Evolutionary conservation across 2,888 invertebrate genomes (phyloP), one percentile per base, ranked within the genome.

Genomic region (Zootermopsis nevadensis): DNA sequence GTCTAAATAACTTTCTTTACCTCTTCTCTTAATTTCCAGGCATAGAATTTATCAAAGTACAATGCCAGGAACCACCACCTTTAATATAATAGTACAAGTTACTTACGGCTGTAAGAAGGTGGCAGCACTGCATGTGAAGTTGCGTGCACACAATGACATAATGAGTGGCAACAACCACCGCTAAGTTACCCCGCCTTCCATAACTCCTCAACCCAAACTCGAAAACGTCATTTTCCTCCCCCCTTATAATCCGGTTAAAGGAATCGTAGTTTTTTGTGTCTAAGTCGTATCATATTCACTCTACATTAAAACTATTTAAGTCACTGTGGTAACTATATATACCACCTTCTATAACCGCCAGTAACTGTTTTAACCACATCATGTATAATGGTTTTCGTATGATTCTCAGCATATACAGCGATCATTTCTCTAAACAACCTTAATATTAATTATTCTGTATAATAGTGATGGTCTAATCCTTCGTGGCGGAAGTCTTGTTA

Each of bases 161-260:
- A 81, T 81, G 81, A 81, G 81, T 72, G 81, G 81, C 81, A 69
- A 48, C 19, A 81, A 81, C 81, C 42, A 53, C 81, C 69, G 53
- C 81, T 81, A 81, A 81, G 69, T 81, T 81, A 69, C 80, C 66
- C 48, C 24, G n/a, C 22, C 76, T 12, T n/a, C 60, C 60, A 60
- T 15, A 27, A 60, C 60, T 60, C 60, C n/a, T 27, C 60, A 60
- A n/a, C 60, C 27, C 60, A 60, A 27, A 27, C 60, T 60, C n/a
- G 27, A 60, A 60, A 60, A 60, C 60, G 1, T 60, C 60, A 60
- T 60, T 60, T n/a, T n/a, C n/a, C 55, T 60, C n/a, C 60, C 27
- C 60, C 60, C n/a, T 60, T 27, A 60, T 27, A 60, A 60, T 27
- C 60, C 3, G 6, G 60, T 27, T 60, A 60, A 7, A 60, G 60